These are phyloP conservation scores for Drosophila vallismaia DNA, from an alignment of 2,888 invertebrate genomes.

Conservation along the genomic window DNA sequence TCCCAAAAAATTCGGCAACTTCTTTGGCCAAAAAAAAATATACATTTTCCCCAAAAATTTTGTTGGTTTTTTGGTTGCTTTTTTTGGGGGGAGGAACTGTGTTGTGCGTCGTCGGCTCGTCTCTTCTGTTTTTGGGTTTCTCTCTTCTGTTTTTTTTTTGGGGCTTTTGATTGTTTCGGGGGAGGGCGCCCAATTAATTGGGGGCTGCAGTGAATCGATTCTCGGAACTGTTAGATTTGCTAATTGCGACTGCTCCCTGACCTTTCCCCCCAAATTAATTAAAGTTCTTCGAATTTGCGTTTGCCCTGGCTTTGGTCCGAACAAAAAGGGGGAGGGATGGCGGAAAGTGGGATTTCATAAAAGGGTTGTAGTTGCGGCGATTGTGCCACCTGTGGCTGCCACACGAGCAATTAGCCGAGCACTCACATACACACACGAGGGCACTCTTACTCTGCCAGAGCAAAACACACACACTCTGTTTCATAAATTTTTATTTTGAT, in stretches of 20 bases:
- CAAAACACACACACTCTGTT: constrained; percentile 38
- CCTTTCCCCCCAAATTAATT: constrained; percentile 49
- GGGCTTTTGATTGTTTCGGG: constrained; percentile 42
- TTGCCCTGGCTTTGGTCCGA: constrained; percentile 41
- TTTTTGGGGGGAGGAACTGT: constrained; percentile 23
- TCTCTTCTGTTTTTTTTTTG: constrained; percentile 16
- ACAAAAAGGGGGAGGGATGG: background rate
- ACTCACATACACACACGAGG: constrained; percentile 32
- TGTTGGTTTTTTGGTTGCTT: constrained; percentile 10
- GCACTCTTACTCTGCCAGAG: constrained; percentile 36
- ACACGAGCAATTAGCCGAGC: constrained; percentile 63
- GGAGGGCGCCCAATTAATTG: constrained; percentile 70
- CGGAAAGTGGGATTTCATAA: background rate
- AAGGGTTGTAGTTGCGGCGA: background rate
- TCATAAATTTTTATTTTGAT: constrained; percentile 53
- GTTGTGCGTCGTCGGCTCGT: constrained; percentile 31
- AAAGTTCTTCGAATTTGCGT: constrained; percentile 69
- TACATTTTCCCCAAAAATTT: background rate
- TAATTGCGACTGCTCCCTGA: constrained; percentile 71
- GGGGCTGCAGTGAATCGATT: constrained; percentile 72
- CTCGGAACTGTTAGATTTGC: constrained; percentile 80
- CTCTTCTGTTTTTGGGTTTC: constrained; percentile 2
- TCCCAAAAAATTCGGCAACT: constrained; percentile 1
- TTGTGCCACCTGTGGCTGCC: constrained; percentile 65
- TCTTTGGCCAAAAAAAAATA: constrained; percentile 17